Base-by-base conservation (phyloP, 2,113 vertebrate genomes). In the Semicossyphus pulcher region DNA sequence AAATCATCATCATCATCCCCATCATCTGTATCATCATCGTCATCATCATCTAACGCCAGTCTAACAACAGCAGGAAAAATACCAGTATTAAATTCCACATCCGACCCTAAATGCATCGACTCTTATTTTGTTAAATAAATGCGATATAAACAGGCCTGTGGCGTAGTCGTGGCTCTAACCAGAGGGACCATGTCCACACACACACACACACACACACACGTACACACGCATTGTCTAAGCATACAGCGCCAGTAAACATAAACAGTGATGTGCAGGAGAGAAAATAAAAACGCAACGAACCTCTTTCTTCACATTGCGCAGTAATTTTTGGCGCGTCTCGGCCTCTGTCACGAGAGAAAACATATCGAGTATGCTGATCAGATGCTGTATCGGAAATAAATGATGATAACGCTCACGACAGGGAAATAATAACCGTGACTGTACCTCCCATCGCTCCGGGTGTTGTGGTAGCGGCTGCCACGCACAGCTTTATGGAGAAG, bases 221-320 rank as follows among this genome's bases (percentile, higher is more conserved):
- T 5, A 45, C 15, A 21, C n/a, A 57, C 44, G 42, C 32, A 42
- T 20, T 9, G 21, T 49, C 41, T 14, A 3, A 37, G 42, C 54
- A 0, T 7, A n/a, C 45, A 53, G 60, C 32, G 23, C 49, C 34
- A 47, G 60, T 69, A 61, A 81, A 78, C 63, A 86, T 15, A 54
- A 49, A 65, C 54, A 25, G 51, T n/a, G 44, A 75, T 53, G 41
- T 23, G 62, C n/a, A 31, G 34, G 6, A 45, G 47, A 44, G 1
- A 47, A 65, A 65, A 39, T 32, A 62, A 25, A 37, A 72, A 80
- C 8, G 15, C 53, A 68, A 90, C 94, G 68, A 68, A 97, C 97
- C 96, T 98, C 97, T 91, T 98, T 97, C 92, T 97, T 97, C 66
- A 97, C 96, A 64, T 94, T 96, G 91, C 95, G 95, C 92, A 97